A percentile compares a stretch with the other conserved stretches of the same genome.
Conservation (phyloP, 2,113 vertebrate species). For the Sisor rabdophorus region DNA sequence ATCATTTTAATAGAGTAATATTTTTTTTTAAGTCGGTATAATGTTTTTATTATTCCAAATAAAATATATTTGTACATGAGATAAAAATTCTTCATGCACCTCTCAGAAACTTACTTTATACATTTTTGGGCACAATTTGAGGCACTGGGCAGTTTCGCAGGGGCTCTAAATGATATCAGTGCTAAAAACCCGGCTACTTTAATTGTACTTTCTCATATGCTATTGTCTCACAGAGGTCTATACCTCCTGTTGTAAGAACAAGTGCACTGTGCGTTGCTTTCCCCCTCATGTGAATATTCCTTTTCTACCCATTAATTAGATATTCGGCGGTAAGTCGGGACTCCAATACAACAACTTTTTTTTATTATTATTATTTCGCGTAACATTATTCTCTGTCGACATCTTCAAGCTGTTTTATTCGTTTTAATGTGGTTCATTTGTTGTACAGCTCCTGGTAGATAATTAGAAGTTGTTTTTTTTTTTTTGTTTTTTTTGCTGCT, state of each 20-base stretch:
- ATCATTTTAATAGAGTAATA: too few relatives aligned
- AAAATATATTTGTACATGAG: too few relatives aligned
- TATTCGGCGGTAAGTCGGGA: neutral
- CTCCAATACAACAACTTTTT: conserved; percentile 1
- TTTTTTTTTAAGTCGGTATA: too few relatives aligned
- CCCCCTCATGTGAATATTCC: neutral
- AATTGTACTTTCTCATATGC: neutral
- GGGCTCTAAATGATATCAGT: neutral
- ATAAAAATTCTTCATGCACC: too few relatives aligned
- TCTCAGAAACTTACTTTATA: neutral
- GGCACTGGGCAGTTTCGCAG: neutral
- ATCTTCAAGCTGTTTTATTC: neutral
- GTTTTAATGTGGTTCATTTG: neutral
- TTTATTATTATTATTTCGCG: neutral
- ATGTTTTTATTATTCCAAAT: too few relatives aligned
- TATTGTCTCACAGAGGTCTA: neutral
- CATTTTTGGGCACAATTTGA: neutral
- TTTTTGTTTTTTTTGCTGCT: too few relatives aligned
- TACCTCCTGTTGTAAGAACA: neutral
- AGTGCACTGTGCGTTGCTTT: neutral
- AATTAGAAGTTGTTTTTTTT: neutral
- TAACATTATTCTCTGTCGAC: conserved; percentile 12
- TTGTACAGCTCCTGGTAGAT: conserved; percentile 4
- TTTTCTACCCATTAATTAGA: neutral
- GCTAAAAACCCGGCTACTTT: neutral